Evolutionary conservation across 2,797 vertebrate genomes (phyloP), one percentile per base, ranked within the genome.

Genomic region (Chelmon rostratus): DNA sequence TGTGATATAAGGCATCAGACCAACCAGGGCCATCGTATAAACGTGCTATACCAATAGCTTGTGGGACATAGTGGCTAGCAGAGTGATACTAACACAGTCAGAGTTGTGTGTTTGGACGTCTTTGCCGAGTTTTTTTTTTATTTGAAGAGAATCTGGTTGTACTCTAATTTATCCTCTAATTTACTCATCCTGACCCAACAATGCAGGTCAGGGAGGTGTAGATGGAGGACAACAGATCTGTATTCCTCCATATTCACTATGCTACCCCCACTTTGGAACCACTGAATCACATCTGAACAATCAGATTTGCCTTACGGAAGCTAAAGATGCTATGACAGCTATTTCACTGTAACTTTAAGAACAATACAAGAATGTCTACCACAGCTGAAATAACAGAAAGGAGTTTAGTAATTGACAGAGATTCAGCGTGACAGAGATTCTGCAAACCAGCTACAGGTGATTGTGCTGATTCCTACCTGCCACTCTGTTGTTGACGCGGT

Each of bases 401-500:
- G 12, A 56, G n/a, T n/a, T n/a, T n/a, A n/a, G n/a, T n/a, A n/a
- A n/a, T n/a, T n/a, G n/a, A n/a, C n/a, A 13, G 19, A 19, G 15
- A 5, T 4, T 15, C 13, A 6, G 46, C 6, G 47, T 46, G 46
- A 47, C 6, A 47, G 46, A 23, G 1, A 1, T 40, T 52, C 23
- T 65, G 16, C 25, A 57, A 63, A 40, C 28, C 33, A 46, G 25
- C 2, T 3, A 35, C 35, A 8, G 7, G 49, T 33, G 59, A 58
- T 10, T 0, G 1, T 19, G 19, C 25, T 0, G 61, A 23, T 33
- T 54, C 86, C 16, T 89, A 98, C 98, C 98, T 8, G 97, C 94
- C 23, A 99, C 90, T 79, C 98, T 96, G 84, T 94, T 95, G 10
- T 99, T 99, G 90, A 98, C 98, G 0, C 16, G 82, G 68, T 99